phyloP scores from a whole-genome alignment of 2,888 invertebrate species.

The Brachylomia viminalis region DNA sequence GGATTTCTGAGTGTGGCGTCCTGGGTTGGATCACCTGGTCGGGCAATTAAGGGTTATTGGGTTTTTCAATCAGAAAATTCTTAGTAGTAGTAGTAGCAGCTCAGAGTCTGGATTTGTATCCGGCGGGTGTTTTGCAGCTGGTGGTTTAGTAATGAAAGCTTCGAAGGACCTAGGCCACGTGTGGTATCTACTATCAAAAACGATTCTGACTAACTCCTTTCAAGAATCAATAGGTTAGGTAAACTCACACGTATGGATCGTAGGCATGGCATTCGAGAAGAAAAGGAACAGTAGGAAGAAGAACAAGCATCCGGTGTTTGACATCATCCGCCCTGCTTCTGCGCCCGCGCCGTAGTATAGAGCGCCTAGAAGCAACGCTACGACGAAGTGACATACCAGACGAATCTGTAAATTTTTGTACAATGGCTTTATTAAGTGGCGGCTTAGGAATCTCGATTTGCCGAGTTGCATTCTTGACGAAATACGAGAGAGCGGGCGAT shows the following conservation, averaged over 20 bases:
- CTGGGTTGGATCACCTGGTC: background rate
- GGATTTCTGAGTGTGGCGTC: background rate
- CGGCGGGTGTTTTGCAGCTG: background rate
- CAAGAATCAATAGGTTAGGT: background rate
- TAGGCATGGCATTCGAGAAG: constrained; percentile 92
- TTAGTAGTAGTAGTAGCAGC: background rate
- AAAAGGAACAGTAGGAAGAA: constrained; percentile 91
- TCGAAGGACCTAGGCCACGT: background rate
- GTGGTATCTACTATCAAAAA: background rate
- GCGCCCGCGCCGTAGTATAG: constrained; percentile 91
- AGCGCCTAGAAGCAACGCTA: constrained; percentile 90
- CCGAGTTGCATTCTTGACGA: too few relatives aligned
- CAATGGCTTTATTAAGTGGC: background rate
- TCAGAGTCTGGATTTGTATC: background rate
- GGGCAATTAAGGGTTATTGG: background rate
- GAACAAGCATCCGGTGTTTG: constrained; percentile 91
- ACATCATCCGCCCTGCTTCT: constrained; percentile 87
- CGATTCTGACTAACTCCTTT: background rate
- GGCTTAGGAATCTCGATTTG: too few relatives aligned
- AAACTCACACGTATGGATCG: constrained; percentile 91
- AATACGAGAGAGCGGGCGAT: too few relatives aligned
- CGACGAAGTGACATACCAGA: constrained; percentile 87
- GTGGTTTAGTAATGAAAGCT: too few relatives aligned
- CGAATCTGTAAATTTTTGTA: constrained; percentile 81
- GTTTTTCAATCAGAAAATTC: background rate